Percentiles rank a stretch among this genome's conserved stretches.
phyloP scores from a whole-genome alignment of 2,113 vertebrate species.

The Malaclemys terrapin region DNA sequence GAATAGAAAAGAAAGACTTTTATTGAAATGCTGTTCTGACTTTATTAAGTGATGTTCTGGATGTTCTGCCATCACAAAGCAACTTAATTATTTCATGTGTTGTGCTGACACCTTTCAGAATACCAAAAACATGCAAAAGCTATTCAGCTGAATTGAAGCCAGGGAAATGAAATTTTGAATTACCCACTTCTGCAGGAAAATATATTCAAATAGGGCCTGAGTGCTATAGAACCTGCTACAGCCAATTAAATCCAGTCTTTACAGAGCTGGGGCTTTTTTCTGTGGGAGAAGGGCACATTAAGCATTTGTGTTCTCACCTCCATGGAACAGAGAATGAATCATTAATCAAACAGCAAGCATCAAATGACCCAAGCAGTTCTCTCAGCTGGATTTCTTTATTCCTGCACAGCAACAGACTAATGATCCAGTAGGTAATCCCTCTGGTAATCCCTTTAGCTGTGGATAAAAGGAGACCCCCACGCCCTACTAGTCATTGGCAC shows the following conservation, averaged over 20 bases:
- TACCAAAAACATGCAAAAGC: slow-evolving; percentile 31
- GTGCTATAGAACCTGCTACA: slow-evolving; percentile 33
- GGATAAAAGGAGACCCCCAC: slow-evolving; percentile 37
- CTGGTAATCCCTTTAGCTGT: slow-evolving; percentile 50
- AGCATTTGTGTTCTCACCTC: slow-evolving; percentile 57
- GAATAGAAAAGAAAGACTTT: slow-evolving; percentile 19
- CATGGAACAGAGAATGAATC: slow-evolving; percentile 51
- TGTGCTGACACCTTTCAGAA: slow-evolving; percentile 45
- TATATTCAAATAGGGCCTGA: slow-evolving; percentile 28
- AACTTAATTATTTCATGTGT: slow-evolving; percentile 42
- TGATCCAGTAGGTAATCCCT: slow-evolving; percentile 54
- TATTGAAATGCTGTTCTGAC: slow-evolving; percentile 58
- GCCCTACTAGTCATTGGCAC: not conserved
- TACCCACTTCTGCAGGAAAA: slow-evolving; percentile 50
- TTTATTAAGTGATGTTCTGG: slow-evolving; percentile 54
- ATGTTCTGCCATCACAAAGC: slow-evolving; percentile 10
- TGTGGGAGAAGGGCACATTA: slow-evolving; percentile 35
- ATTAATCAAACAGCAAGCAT: not conserved
- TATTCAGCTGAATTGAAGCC: slow-evolving; percentile 44
- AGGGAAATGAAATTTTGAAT: slow-evolving; percentile 64
- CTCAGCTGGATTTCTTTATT: slow-evolving; percentile 64
- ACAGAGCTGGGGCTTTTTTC: slow-evolving; percentile 29
- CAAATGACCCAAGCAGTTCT: slow-evolving; percentile 35
- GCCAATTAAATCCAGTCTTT: slow-evolving; percentile 55
- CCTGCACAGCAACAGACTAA: slow-evolving; percentile 53